Base-by-base conservation (phyloP, 2,797 vertebrate species). In the Ficedula albicollis region DNA sequence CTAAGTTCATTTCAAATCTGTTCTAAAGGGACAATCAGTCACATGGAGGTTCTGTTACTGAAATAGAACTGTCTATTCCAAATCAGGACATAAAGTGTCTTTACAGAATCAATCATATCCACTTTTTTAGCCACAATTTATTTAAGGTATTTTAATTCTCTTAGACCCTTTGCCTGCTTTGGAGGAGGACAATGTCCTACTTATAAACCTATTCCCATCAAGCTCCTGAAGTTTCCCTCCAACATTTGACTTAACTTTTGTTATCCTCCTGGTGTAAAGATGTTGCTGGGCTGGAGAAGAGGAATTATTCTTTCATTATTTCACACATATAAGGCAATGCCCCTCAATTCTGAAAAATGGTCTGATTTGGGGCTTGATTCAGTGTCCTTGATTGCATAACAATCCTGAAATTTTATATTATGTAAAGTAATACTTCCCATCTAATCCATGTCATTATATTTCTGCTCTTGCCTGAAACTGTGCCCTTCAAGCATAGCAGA, bases 11-110 rank as follows among this genome's bases (percentile, higher is more conserved):
- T 69, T 88, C 64, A 85, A 60, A 77, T 38, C 44, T 77, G 13
- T 74, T 89, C 73, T 78, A 55, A 92, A 94, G 58, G 89, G 46
- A 82, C 41, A 74, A 34, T 68, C 81, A 73, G 75, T 58, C 55
- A 41, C 43, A 22, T 39, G 39, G 49, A 62, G 77, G 68, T 84
- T 62, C 23, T 27, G 44, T 36, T 69, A 90, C 43, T 85, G 54
- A 87, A 86, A 88, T 21, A 83, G 52, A 95, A 80, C 56, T 85
- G 48, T 80, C 93, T 90, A 69, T 72, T 75, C 29, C 69, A 91
- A 90, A 96, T 62, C 39, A 89, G 72, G 30, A 44, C 48, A 46
- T 46, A 87, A 92, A 59, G 59, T 32, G 52, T 30, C 56, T 59
- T 44, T 29, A 54, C 29, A 73, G 36, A 78, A 63, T 78, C 58